Percentiles rank a stretch among this genome's conserved stretches.
phyloP scores from a whole-genome alignment of 2,888 invertebrate genomes.

The Anthophora plumipes region DNA sequence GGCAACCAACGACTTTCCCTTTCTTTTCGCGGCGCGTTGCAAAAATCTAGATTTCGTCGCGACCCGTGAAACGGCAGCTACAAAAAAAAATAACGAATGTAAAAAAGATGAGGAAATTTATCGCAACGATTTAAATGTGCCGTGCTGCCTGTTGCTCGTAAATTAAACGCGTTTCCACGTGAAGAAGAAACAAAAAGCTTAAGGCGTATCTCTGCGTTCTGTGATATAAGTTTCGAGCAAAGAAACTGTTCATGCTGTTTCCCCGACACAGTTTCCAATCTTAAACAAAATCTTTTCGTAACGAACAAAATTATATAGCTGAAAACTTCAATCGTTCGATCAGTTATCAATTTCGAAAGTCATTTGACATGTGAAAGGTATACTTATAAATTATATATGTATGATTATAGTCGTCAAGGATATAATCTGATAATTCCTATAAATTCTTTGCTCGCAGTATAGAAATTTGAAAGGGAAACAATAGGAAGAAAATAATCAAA shows the following conservation, averaged over 20 bases:
- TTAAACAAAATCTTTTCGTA: neutral
- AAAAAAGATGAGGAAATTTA: constrained; percentile 1
- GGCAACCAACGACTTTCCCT: constrained; percentile 60
- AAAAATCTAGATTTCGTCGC: neutral
- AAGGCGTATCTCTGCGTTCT: neutral
- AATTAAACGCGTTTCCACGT: constrained; percentile 5
- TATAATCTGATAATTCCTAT: no score
- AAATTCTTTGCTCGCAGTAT: no score
- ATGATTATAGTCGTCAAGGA: no score
- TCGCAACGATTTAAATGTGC: constrained; percentile 1
- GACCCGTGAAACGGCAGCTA: neutral
- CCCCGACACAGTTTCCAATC: neutral
- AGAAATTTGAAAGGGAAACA: no score
- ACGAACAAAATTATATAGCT: neutral
- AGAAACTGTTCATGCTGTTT: neutral
- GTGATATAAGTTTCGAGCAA: neutral
- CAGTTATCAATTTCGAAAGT: neutral
- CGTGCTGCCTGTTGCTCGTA: constrained; percentile 2
- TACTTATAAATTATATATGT: no score
- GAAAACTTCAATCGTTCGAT: neutral
- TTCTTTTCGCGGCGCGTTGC: constrained; percentile 38
- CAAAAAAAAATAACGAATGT: constrained; percentile 13
- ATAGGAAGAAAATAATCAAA: no score
- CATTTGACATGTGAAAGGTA: neutral
- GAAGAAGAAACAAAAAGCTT: constrained; percentile 4